Conservation (phyloP, 2,797 vertebrate species). For the Lutjanus argentimaculatus region DNA sequence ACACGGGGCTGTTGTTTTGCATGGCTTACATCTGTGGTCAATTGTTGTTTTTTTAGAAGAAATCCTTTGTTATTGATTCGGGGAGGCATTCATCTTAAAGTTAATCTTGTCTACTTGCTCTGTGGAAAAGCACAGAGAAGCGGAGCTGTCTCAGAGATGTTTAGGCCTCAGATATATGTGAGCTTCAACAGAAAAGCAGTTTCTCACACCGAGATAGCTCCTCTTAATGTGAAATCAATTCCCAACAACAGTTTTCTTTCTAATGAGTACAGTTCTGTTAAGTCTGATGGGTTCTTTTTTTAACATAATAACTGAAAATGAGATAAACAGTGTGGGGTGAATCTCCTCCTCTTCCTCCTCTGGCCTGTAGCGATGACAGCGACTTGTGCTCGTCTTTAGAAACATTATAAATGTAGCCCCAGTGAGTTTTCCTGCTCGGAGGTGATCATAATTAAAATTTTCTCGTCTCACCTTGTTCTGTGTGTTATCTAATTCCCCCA, state of each 20-base stretch:
- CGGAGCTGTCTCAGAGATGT: slow-evolving; percentile 29
- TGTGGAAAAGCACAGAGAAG: slow-evolving; percentile 16
- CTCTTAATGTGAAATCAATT: slow-evolving; percentile 39
- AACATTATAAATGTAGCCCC: slow-evolving; percentile 10
- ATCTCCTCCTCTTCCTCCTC: slow-evolving; percentile 23
- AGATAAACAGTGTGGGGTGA: background rate
- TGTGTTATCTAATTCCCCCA: slow-evolving; percentile 46
- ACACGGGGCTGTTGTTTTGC: slow-evolving; percentile 13
- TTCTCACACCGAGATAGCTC: slow-evolving; percentile 21
- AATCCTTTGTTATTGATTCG: slow-evolving; percentile 52
- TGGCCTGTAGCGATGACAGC: background rate
- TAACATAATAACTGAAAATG: background rate
- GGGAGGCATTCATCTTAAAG: slow-evolving; percentile 41
- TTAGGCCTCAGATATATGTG: slow-evolving; percentile 35
- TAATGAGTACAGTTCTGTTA: background rate
- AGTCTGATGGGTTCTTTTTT: slow-evolving; percentile 1
- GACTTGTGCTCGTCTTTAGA: slow-evolving; percentile 1
- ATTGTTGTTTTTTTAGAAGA: slow-evolving; percentile 1
- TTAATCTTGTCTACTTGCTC: slow-evolving; percentile 34
- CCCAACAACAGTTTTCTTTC: slow-evolving; percentile 11
- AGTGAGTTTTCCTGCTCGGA: slow-evolving; percentile 31
- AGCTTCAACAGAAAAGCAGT: slow-evolving; percentile 21
- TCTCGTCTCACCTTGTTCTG: slow-evolving; percentile 48
- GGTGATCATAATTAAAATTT: slow-evolving; percentile 42
- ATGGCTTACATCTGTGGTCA: slow-evolving; percentile 16